Evolutionary conservation across 2,888 invertebrate genomes (phyloP).

Genomic region (Drosophila multiciliata): DNA sequence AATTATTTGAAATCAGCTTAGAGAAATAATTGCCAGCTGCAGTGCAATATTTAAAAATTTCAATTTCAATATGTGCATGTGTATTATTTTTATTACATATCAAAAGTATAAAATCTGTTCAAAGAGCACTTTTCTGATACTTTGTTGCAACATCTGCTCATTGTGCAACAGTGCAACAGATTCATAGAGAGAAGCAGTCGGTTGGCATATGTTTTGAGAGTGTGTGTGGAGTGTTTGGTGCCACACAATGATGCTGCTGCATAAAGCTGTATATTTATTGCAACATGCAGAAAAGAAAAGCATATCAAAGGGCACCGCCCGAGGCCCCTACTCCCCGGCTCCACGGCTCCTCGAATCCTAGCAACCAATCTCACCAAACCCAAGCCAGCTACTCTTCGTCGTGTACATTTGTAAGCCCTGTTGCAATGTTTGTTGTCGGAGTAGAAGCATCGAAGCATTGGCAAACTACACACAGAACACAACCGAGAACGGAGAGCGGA

Average conservation of each 20-base stretch:
- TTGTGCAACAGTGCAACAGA: constrained; percentile 14
- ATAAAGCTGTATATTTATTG: constrained; percentile 82
- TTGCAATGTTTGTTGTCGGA: constrained; percentile 58
- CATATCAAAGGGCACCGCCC: constrained; percentile 71
- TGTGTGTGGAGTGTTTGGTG: constrained; percentile 1
- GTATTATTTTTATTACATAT: not conserved
- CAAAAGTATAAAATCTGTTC: constrained; percentile 24
- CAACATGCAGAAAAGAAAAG: constrained; percentile 75
- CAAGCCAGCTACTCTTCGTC: constrained; percentile 9
- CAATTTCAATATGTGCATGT: constrained; percentile 10
- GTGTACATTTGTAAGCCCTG: constrained; percentile 55
- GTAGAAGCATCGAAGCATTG: constrained; percentile 34
- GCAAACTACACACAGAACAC: constrained; percentile 35
- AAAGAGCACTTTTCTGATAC: constrained; percentile 36
- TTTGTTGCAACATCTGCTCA: constrained; percentile 17
- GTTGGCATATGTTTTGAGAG: constrained; percentile 59
- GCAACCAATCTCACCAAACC: constrained; percentile 4
- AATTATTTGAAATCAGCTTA: not conserved
- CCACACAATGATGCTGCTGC: constrained; percentile 19
- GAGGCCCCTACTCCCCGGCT: constrained; percentile 32
- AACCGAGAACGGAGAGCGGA: constrained; percentile 27
- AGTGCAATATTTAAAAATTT: constrained; percentile 4
- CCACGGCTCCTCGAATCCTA: constrained; percentile 4
- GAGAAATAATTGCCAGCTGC: not conserved
- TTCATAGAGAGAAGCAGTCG: constrained; percentile 27